Evolutionary conservation across 1,140 invertebrate species (phyloP), one percentile per base, ranked within the genome.

Genomic region (Cherax quadricarinatus): DNA sequence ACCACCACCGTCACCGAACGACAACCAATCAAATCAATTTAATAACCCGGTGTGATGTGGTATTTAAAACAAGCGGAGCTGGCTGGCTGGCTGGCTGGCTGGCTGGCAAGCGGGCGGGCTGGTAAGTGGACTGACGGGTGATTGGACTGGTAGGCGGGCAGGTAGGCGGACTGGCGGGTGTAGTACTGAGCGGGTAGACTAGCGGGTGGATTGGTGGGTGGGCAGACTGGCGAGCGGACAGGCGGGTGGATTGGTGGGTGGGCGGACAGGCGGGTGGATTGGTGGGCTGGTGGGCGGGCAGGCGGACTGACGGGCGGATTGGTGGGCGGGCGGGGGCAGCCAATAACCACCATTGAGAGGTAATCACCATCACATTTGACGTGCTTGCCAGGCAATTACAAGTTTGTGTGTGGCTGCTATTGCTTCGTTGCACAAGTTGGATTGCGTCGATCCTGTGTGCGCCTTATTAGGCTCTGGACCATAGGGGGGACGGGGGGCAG

Each of bases 351-450:
- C 88, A 90, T 83, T 90, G 88, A 90, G 87, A 66, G 88, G 88
- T 90, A 90, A 90, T 90, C 88, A 90, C 88, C 88, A 84, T 90
- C 88, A 90, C 88, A 90, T 90, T 90, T 90, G 88, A 90, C 88
- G 88, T 81, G 81, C 82, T 90, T 84, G 88, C 81, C 41, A 90
- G 88, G 81, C 88, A 90, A 90, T 90, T 90, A 90, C 88, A 90
- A 90, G 88, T 90, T 90, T 90, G 88, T 90, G 88, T 90, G 88
- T 24, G 88, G 88, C 81, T 75, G 80, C 57, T 90, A 81, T 90
- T 90, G 88, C 88, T 78, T 78, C 88, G 88, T 21, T 90, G 88
- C 88, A 84, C 88, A 90, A 90, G 88, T 90, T 90, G 88, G 88
- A 90, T 90, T 90, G 88, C 88, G 81, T 90, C 88, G 88, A 90